phyloP scores from a whole-genome alignment of 2,797 vertebrate species.

The Melanotaenia boesemani region DNA sequence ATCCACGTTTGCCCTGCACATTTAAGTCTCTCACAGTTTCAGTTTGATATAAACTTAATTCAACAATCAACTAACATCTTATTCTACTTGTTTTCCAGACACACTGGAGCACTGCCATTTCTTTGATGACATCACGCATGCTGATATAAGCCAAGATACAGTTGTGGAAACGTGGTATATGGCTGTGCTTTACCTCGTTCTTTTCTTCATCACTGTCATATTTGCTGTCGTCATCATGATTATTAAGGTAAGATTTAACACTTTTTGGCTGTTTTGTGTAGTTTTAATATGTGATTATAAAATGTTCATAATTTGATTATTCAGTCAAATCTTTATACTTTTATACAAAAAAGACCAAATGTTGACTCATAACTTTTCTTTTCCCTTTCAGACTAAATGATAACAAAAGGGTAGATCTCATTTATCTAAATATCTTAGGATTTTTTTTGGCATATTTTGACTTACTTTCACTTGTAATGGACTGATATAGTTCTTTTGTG shows the following conservation, averaged over 20 bases:
- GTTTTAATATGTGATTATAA: not conserved
- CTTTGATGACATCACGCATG: slow-evolving; percentile 60
- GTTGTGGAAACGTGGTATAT: slow-evolving; percentile 70
- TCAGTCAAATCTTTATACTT: not conserved
- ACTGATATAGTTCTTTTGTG: not conserved
- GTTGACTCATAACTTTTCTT: slow-evolving; percentile 1
- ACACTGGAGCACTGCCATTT: slow-evolving; percentile 51
- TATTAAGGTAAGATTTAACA: slow-evolving; percentile 69
- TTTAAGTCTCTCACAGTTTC: not conserved
- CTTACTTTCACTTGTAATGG: not conserved
- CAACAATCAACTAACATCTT: not conserved
- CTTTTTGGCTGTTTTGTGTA: not conserved
- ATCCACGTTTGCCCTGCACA: not conserved
- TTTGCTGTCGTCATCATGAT: slow-evolving; percentile 69
- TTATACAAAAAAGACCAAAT: not conserved
- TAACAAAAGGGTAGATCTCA: not conserved
- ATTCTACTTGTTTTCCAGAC: slow-evolving; percentile 46
- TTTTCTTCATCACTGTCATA: slow-evolving; percentile 72
- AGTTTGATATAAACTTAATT: not conserved
- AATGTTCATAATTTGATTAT: not conserved
- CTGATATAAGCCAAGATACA: slow-evolving; percentile 46
- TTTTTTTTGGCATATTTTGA: not conserved
- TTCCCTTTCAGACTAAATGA: slow-evolving; percentile 55
- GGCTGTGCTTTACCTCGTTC: slow-evolving; percentile 65
- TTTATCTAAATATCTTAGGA: not conserved